Percentiles rank a stretch among this genome's conserved stretches.
Evolutionary conservation across 2,113 vertebrate species (phyloP).

Genomic region (Dermatemys mawii): DNA sequence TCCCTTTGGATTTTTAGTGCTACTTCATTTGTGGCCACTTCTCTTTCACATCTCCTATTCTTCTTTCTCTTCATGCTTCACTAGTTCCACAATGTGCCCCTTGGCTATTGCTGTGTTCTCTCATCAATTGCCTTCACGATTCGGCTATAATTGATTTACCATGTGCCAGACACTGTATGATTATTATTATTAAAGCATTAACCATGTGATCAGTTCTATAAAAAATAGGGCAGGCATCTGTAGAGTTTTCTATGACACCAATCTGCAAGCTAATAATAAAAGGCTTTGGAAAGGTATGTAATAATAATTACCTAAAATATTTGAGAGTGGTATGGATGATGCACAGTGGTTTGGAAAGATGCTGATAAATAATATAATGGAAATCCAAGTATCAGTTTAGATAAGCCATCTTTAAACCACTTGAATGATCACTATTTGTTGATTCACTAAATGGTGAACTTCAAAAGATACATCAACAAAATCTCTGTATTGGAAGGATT

Average conservation of each 20-base stretch:
- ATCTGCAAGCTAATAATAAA: neutral
- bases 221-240: neutral
- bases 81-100: neutral
- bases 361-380: neutral
- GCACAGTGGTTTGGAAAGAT: neutral
- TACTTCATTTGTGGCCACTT: neutral
- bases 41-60: neutral
- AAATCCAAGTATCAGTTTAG: neutral
- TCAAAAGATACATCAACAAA: neutral
- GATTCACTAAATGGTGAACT: neutral
- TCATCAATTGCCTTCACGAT: constrained; percentile 14
- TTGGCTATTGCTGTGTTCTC: neutral
- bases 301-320: neutral
- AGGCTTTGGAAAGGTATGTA: neutral
- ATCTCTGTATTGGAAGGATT: neutral
- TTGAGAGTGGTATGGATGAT: neutral
- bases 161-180: neutral
- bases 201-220: neutral
- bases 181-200: constrained; percentile 14
- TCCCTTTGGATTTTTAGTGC: neutral
- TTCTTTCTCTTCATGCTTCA: neutral
- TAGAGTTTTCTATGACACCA: neutral
- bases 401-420: neutral
- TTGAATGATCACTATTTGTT: neutral
- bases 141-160: constrained; percentile 20